phyloP scores from a whole-genome alignment of 1,140 invertebrate genomes.

The Oppia nitens region DNA sequence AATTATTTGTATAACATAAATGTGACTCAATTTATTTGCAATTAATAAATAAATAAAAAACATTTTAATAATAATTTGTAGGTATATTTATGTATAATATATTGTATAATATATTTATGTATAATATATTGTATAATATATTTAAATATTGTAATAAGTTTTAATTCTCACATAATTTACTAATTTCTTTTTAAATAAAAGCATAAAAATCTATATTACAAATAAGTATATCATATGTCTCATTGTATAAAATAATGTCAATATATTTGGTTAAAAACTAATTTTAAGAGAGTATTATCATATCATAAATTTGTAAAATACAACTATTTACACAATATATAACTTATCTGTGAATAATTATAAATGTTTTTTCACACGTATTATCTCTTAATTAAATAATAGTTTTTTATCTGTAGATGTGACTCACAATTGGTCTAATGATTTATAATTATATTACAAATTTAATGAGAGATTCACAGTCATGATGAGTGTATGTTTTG shows the following conservation, averaged over 20 bases:
- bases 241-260: neutral
- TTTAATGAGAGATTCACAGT: neutral
- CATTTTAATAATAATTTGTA: too few relatives aligned
- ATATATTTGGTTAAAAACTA: neutral
- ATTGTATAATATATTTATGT: too few relatives aligned
- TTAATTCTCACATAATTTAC: too few relatives aligned
- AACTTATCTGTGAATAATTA: neutral
- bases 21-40: too few relatives aligned
- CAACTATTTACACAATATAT: neutral
- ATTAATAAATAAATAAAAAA: too few relatives aligned
- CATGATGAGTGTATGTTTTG: neutral
- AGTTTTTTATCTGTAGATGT: neutral
- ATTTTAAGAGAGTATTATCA: neutral
- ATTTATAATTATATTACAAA: neutral
- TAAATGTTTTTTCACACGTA: neutral
- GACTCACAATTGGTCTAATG: neutral
- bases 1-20: too few relatives aligned
- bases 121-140: too few relatives aligned
- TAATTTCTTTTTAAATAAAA: too few relatives aligned
- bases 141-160: too few relatives aligned
- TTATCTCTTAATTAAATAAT: too few relatives aligned
- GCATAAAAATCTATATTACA: neutral
- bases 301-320: neutral
- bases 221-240: neutral
- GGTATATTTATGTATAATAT: too few relatives aligned